Base-by-base conservation (phyloP, 2,888 invertebrate genomes). In the Apantesis nais region DNA sequence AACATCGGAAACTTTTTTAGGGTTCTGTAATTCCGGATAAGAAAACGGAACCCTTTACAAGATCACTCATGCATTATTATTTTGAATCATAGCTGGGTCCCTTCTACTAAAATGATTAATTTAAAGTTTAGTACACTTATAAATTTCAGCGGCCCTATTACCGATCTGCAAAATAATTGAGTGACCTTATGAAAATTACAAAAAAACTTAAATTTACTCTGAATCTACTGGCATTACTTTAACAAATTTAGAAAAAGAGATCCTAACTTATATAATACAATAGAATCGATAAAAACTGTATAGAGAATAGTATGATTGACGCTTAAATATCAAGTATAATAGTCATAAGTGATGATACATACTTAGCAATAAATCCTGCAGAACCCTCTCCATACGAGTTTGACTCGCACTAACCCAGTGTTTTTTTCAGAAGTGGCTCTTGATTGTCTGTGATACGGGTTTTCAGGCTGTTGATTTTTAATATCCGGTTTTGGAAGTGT, bases 381-480 rank as follows among this genome's bases (percentile, higher is more conserved):
- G 55, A 55, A 55, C 55, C 55, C 25, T n/a, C n/a, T 14, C 14
- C 55, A 55, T 1, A 5, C 11, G 25, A 25, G 11, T 55, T 55
- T 14, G 7, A 14, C 14, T 55, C 55, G 12, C 11, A 55, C 55
- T 12, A 3, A 4, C 5, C n/a, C 5, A 25, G 8, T 62, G 48
- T 65, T 70, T 83, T 83, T 82, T 71, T 73, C 67, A 31, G 71
- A 31, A 67, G 67, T 64, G 64, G 74, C 71, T 69, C 73, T 66
- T 62, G 74, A 74, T 72, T 66, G 75, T 75, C 76, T 74, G 74
- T 75, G 73, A 75, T 79, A 71, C 74, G 69, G 72, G 72, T 74
- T 82, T 83, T 74, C 76, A 78, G 75, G 68, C 78, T 77, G 81
- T 83, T 81, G 79, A 73, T 73, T 78, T 83, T 83, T 80, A 83